A percentile compares a stretch with the other conserved stretches of the same genome.
phyloP scores from a whole-genome alignment of 2,888 invertebrate genomes.

The Drosophila limbata region DNA sequence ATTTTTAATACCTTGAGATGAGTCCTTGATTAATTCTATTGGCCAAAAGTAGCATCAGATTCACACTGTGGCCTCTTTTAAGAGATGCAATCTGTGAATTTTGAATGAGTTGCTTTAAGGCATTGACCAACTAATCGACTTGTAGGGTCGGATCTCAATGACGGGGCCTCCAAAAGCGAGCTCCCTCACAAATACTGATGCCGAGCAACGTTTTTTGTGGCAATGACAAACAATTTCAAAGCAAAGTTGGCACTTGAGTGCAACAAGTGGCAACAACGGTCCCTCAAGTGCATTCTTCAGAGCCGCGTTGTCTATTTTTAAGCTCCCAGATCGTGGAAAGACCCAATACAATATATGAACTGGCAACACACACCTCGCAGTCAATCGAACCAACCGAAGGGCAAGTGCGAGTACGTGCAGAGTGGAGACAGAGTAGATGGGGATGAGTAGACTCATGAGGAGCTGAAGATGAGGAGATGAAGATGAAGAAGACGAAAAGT shows the following conservation, averaged over 20 bases:
- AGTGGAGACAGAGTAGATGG: not conserved
- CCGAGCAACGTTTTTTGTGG: constrained; percentile 47
- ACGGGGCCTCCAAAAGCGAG: constrained; percentile 64
- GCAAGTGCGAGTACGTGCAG: constrained; percentile 58
- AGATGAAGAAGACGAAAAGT: constrained; percentile 21
- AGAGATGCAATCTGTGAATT: constrained; percentile 20
- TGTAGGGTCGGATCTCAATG: constrained; percentile 73
- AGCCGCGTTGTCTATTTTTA: constrained; percentile 68
- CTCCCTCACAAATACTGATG: constrained; percentile 34
- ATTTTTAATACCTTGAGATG: constrained; percentile 18
- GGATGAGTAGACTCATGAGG: constrained; percentile 9
- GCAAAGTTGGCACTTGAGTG: constrained; percentile 71
- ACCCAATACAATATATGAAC: constrained; percentile 31
- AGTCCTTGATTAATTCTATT: constrained; percentile 55
- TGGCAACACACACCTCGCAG: constrained; percentile 18
- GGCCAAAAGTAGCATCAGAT: constrained; percentile 18
- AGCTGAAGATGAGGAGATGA: constrained; percentile 1
- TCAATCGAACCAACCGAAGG: constrained; percentile 60
- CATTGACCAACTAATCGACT: constrained; percentile 78
- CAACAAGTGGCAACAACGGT: constrained; percentile 79
- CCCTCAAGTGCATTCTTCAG: constrained; percentile 75
- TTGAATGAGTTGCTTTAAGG: constrained; percentile 50
- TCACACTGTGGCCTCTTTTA: constrained; percentile 18
- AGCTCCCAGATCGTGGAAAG: constrained; percentile 66
- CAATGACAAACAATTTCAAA: constrained; percentile 54